Evolutionary conservation across 2,113 vertebrate species (phyloP), one percentile per base, ranked within the genome.

Genomic region (Pseudorhombus dupliciocellatus): DNA sequence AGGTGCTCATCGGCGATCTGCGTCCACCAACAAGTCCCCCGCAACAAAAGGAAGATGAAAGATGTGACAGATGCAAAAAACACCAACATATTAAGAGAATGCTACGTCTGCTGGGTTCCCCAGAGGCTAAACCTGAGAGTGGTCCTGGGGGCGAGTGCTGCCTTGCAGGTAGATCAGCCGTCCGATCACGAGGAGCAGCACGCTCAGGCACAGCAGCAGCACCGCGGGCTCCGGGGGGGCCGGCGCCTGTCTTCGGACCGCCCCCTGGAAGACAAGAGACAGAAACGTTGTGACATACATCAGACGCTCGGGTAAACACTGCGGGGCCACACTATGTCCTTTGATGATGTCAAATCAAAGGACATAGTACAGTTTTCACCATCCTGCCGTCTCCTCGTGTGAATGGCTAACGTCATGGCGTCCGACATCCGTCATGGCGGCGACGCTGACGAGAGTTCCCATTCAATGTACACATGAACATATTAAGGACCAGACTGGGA

Each of bases 31-130:
- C 0, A 57, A 7, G 34, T 62, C 46, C 66, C 46, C 12, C 4
- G 10, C 63, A 55, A 37, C 2, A 56, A 57, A 79, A 52, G 65
- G 28, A 34, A 70, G 28, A 60, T n/a, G 7, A 16, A 50, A 44
- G 24, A 42, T 7, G 5, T 22, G 24, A 70, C 20, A 68, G 44
- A 61, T 81, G 59, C 73, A 53, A 84, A 44, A 74, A 51, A 20
- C 30, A 54, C 30, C 72, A 16, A 67, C 34, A 44, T 21, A 63
- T 58, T 18, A 26, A 50, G 3, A 30, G 30, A 72, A 30, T 83
- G 92, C 92, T 92, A 91, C 90, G 4, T 87, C 89, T 93, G 88
- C 93, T 88, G 91, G 91, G 88, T 82, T 24, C 69, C 48, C 62
- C 58, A 53, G 28, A 64, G 59, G 57, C 61, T 86, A 83, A 69